Conservation (phyloP, 2,797 vertebrate species). For the Siniperca obscura region DNA sequence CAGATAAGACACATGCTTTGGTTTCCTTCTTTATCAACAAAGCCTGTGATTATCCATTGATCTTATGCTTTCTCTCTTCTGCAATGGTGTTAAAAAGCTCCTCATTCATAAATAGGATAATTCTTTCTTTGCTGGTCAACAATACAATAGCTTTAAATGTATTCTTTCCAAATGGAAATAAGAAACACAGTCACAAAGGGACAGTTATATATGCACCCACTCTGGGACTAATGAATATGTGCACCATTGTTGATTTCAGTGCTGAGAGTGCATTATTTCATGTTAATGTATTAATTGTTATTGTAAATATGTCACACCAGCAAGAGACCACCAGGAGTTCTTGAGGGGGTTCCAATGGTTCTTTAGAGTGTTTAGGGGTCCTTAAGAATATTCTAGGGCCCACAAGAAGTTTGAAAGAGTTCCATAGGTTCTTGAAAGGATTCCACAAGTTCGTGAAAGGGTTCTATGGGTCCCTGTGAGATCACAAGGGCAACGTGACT, state of each 20-base stretch:
- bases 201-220: not conserved
- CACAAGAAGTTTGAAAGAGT: not conserved
- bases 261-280: not conserved
- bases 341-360: too few relatives aligned
- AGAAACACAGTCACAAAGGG: not conserved
- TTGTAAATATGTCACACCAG: not conserved
- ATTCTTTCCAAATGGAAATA: constrained; percentile 25
- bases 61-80: not conserved
- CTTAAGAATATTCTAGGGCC: not conserved
- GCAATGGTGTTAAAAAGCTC: not conserved
- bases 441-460: not conserved
- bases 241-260: not conserved
- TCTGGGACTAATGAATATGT: not conserved
- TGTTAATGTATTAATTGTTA: not conserved
- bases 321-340: not conserved
- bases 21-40: constrained; percentile 21
- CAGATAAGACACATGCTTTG: constrained; percentile 15
- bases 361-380: not conserved
- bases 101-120: not conserved
- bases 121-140: not conserved
- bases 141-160: not conserved
- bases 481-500: too few relatives aligned
- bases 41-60: constrained; percentile 25
- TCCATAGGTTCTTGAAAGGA: not conserved
- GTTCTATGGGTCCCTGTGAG: not conserved